Evolutionary conservation across 2,888 invertebrate genomes (phyloP), one percentile per base, ranked within the genome.

Genomic region (Lasius fuliginosus): DNA sequence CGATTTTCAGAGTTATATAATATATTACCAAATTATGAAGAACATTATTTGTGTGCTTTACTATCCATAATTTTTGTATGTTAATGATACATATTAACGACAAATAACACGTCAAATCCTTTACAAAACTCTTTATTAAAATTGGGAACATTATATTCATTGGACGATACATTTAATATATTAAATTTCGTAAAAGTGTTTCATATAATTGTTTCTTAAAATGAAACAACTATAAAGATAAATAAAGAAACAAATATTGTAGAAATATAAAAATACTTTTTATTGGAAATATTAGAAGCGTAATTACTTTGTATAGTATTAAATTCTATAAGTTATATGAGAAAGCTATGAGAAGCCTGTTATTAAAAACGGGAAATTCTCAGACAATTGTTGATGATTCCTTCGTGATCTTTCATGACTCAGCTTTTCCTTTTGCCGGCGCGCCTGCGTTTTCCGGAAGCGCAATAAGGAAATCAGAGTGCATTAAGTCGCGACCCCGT

Each of bases 381-480:
- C 1, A 5, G 23, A 23, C 27, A 18, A 40, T 33, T 15, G 36
- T 8, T 5, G 9, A 62, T 30, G 12, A 42, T 71, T 60, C 9
- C 15, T n/a, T 62, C 8, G 5, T n/a, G 42, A 79, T 79, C 5
- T 6, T 36, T 49, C 33, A 1, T 71, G 79, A 81, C 79, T 79
- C 79, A 81, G 71, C 79, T 71, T 71, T 60, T 5, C 33, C 60
- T 81, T 79, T 71, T 9, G 42, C 8, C 46, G 33, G 71, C 79
- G 18, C 33, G 23, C 33, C 12, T 23, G 79, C 73, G 33, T 71
- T 18, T 60, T 8, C 23, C 68, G 65, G 64, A 69, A 82, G 69
- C 60, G 53, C 56, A 58, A 27, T 83, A 60, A 67, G 74, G 73
- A 67, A 82, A 74, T 74, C 67, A 58, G 62, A 40, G 18, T 81